These are phyloP conservation scores for Apaloderma vittatum DNA, from an alignment of 2,113 vertebrate species.

Conservation along the genomic window DNA sequence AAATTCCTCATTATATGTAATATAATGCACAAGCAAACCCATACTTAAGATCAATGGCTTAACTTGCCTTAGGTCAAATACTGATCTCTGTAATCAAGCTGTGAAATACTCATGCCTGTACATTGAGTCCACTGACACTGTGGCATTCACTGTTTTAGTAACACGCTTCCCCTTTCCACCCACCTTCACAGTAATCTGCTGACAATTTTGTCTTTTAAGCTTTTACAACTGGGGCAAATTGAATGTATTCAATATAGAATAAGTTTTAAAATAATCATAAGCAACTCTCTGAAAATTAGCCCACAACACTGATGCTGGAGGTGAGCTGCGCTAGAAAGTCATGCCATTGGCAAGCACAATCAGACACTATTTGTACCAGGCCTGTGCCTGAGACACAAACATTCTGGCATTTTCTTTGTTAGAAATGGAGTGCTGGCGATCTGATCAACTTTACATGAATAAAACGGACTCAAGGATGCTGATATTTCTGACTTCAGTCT, in stretches of 20 bases:
- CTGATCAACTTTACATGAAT: background rate
- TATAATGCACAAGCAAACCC: background rate
- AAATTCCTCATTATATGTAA: background rate
- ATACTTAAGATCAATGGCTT: background rate
- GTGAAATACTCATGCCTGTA: background rate
- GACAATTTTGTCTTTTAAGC: background rate
- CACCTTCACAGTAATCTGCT: background rate
- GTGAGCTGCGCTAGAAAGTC: background rate
- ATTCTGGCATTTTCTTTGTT: background rate
- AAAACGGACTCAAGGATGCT: background rate
- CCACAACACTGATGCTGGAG: background rate
- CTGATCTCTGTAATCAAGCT: background rate
- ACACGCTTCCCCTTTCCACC: background rate
- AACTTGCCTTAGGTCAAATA: background rate
- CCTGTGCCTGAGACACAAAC: background rate
- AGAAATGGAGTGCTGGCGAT: background rate
- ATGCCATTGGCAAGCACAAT: rapidly evolving
- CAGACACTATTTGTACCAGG: background rate
- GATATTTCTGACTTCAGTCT: background rate
- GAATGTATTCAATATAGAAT: background rate
- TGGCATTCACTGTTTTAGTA: background rate
- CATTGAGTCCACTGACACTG: background rate
- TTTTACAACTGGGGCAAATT: background rate
- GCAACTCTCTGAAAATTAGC: background rate
- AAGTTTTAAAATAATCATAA: background rate